Percentiles rank a stretch among this genome's conserved stretches.
phyloP scores from a whole-genome alignment of 37 sponge, comb jelly and placozoan species.

The Hormiphora californensis region DNA sequence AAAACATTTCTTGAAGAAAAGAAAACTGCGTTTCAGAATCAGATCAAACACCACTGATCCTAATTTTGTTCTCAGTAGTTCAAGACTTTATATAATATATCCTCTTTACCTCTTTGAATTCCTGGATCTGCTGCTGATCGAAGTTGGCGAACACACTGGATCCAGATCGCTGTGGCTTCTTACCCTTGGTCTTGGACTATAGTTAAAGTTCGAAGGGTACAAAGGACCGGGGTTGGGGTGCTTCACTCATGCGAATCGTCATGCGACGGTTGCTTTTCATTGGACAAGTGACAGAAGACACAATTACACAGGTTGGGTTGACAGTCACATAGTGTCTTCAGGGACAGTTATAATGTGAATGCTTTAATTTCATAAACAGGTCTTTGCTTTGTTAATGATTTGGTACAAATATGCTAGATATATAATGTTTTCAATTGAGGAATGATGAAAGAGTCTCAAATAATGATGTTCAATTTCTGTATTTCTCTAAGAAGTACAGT shows the following conservation, averaged over 20 bases:
- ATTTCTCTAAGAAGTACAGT: too few relatives aligned
- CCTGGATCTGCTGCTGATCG: slow-evolving; percentile 55
- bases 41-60: background rate
- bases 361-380: background rate
- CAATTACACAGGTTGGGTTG: too few relatives aligned
- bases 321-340: background rate
- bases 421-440: too few relatives aligned
- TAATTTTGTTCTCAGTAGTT: background rate
- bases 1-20: background rate
- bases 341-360: background rate
- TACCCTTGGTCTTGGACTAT: slow-evolving; percentile 42
- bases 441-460: too few relatives aligned
- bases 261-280: too few relatives aligned
- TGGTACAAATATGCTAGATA: too few relatives aligned
- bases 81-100: background rate
- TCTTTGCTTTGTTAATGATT: too few relatives aligned
- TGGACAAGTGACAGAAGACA: too few relatives aligned
- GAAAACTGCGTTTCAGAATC: too few relatives aligned
- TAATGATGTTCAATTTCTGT: too few relatives aligned
- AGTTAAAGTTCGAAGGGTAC: background rate
- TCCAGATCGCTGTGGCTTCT: slow-evolving; percentile 53
- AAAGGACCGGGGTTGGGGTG: background rate
- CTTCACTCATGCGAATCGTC: too few relatives aligned
- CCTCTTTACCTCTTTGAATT: slow-evolving; percentile 32
- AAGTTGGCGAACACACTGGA: slow-evolving; percentile 54